Conservation (phyloP, 35 echinoderm and acorn worm species). For the Strongylocentrotus purpuratus region DNA sequence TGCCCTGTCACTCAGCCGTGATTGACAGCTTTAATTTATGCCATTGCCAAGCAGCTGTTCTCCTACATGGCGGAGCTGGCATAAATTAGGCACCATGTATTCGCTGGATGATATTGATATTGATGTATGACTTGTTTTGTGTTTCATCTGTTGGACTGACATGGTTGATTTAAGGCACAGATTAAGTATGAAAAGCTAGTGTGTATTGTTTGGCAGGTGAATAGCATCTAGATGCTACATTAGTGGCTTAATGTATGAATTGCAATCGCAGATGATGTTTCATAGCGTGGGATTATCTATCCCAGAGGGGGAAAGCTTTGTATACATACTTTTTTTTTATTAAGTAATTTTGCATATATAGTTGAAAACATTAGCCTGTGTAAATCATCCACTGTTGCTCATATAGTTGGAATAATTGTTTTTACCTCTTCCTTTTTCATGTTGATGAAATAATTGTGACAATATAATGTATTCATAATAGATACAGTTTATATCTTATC, state of each 20-base stretch:
- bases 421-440: too few relatives aligned
- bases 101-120: neutral
- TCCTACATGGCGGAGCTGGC: neutral
- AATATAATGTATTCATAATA: too few relatives aligned
- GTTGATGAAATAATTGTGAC: too few relatives aligned
- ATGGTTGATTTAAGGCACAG: neutral
- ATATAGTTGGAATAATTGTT: too few relatives aligned
- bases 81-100: neutral
- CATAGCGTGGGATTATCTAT: neutral
- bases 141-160: neutral
- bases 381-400: too few relatives aligned
- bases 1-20: neutral
- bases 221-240: neutral
- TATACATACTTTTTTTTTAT: too few relatives aligned
- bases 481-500: too few relatives aligned
- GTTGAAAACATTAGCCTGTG: too few relatives aligned
- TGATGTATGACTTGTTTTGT: neutral
- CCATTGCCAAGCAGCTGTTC: neutral
- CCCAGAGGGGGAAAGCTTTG: neutral
- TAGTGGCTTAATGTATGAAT: neutral
- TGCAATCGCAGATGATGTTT: neutral
- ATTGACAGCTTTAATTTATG: slow-evolving; percentile 19
- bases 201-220: neutral
- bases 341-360: too few relatives aligned
- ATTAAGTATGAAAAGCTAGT: neutral